Evolutionary conservation across 2,797 vertebrate genomes (phyloP).

Genomic region (Protonibea diacanthus): DNA sequence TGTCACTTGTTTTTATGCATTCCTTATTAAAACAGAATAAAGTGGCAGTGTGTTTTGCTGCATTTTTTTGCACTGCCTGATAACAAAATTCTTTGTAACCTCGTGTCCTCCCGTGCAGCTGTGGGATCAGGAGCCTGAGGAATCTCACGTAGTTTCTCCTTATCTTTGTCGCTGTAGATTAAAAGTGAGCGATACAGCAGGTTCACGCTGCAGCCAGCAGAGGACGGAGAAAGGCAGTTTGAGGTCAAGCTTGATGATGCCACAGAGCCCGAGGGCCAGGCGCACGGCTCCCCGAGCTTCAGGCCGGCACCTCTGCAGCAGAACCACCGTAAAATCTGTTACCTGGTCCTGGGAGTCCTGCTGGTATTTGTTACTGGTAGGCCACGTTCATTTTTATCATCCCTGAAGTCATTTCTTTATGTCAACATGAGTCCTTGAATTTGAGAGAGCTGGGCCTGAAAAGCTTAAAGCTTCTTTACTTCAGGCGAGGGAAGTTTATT

Average conservation of each 20-base stretch:
- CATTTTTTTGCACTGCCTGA: not conserved
- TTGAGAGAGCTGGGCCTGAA: no score
- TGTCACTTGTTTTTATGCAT: not conserved
- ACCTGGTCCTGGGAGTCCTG: slow-evolving; percentile 62
- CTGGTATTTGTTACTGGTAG: slow-evolving; percentile 88
- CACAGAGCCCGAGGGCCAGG: slow-evolving; percentile 77
- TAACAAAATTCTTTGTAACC: not conserved
- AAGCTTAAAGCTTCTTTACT: no score
- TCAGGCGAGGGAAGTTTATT: no score
- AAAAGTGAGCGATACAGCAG: slow-evolving; percentile 89
- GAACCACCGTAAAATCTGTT: slow-evolving; percentile 68
- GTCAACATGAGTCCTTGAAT: not conserved
- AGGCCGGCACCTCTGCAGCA: slow-evolving; percentile 55
- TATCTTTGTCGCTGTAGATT: slow-evolving; percentile 79
- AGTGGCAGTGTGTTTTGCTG: not conserved
- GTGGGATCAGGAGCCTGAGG: not conserved
- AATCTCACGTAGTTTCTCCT: slow-evolving; percentile 3
- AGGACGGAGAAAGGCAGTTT: slow-evolving; percentile 82
- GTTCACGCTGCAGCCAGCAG: slow-evolving; percentile 89
- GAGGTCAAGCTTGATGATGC: slow-evolving; percentile 91
- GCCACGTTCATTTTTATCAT: not conserved
- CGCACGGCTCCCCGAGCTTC: slow-evolving; percentile 53
- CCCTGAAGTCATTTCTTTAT: not conserved
- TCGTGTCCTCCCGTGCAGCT: not conserved
- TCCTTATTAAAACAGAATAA: not conserved